Base-by-base conservation (phyloP, 1,140 invertebrate genomes). In the Eulimnadia texana region DNA sequence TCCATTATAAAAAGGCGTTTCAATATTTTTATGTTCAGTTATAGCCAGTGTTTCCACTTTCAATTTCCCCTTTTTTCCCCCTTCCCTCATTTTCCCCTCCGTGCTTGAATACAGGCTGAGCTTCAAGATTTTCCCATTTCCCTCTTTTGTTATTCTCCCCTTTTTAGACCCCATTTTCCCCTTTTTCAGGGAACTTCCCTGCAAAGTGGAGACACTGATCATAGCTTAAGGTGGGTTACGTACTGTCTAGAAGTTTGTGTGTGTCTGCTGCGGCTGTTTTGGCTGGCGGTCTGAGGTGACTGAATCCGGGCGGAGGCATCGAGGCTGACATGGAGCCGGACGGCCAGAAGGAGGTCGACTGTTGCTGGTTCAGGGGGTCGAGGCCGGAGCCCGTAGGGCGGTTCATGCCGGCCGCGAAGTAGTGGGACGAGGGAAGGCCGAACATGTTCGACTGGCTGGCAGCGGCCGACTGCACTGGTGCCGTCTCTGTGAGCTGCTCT, bases 401-500 rank as follows among this genome's bases (percentile, higher is more conserved):
- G 13, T 24, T 24, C 22, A 2, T 23, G n/a, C 19, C 25, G 24
- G 49, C 25, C 50, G 52, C 58, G 23, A 25, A 49, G 61, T 63
- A 51, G 42, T 63, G 54, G 22, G 54, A 50, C 19, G 42, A 25
- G 23, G 54, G 33, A 47, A 63, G 33, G 20, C 58, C 62, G 33
- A 60, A 59, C n/a, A 58, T 50, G 57, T 42, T 50, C 24, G 53
- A 61, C 22, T 50, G 60, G 29, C 42, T 52, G 16, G 58, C 28
- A 50, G 58, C 9, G 42, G 23, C 49, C 23, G 51, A 33, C 24
- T 61, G 60, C 42, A 33, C n/a, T 0, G 65, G 58, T 25, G 62
- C 64, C 50, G 65, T 49, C 64, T 77, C 73, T 68, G 75, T 73
- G 25, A 77, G 67, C 63, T 76, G 75, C 58, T 77, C 74, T 59